phyloP scores from a whole-genome alignment of 2,888 invertebrate species.

The Criorhina ranunculi region DNA sequence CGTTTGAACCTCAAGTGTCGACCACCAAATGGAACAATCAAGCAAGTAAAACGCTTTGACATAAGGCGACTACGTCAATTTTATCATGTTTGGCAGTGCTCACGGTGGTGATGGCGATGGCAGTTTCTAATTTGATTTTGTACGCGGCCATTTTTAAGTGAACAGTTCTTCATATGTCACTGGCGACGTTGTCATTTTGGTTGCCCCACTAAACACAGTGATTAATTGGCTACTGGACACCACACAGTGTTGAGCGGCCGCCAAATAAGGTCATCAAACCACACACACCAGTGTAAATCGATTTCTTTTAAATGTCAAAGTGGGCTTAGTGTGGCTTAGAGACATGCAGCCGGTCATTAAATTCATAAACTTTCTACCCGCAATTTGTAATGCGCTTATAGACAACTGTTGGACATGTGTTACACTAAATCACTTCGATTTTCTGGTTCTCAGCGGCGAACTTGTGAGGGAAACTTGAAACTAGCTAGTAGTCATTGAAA shows the following conservation, averaged over 20 bases:
- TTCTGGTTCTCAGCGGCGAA: conserved; percentile 52
- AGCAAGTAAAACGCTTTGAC: conserved; percentile 38
- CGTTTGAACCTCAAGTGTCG: conserved; percentile 23
- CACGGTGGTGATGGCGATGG: conserved; percentile 19
- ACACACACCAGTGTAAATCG: conserved; percentile 43
- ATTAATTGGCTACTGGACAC: conserved; percentile 65
- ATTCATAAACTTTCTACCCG: conserved; percentile 63
- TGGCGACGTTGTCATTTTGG: conserved; percentile 53
- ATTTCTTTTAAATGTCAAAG: conserved; percentile 53
- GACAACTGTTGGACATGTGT: conserved; percentile 50
- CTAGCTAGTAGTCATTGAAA: conserved; percentile 49
- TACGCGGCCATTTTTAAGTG: conserved; percentile 28
- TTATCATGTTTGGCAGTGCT: conserved; percentile 23
- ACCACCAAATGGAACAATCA: conserved; percentile 65
- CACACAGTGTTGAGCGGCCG: conserved; percentile 32
- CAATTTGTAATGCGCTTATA: conserved; percentile 54
- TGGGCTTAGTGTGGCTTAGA: conserved; percentile 27
- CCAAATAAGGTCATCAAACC: conserved; percentile 51
- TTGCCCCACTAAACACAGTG: conserved; percentile 40
- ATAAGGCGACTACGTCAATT: conserved; percentile 30
- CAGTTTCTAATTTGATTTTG: conserved; percentile 60
- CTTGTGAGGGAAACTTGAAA: conserved; percentile 52
- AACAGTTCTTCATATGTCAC: conserved; percentile 28
- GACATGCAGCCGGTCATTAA: conserved; percentile 40
- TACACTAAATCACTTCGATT: conserved; percentile 61